Evolutionary conservation across 2,797 vertebrate genomes (phyloP).

Genomic region (Scarus forsteni): DNA sequence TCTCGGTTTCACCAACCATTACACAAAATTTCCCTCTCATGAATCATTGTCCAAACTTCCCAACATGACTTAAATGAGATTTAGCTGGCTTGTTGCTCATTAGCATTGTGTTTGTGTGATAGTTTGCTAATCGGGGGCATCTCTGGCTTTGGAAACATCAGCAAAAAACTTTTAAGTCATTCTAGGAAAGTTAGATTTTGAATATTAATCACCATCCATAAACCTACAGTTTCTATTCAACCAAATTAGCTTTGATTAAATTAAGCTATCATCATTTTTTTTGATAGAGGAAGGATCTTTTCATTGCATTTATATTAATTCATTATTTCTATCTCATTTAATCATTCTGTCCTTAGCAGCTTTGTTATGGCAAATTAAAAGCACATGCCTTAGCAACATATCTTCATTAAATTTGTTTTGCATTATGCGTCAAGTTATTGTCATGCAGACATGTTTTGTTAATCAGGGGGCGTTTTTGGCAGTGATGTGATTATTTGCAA

Average conservation of each 20-base stretch:
- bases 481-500: constrained; percentile 78
- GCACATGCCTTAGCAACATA: constrained; percentile 39
- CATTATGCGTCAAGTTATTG: constrained; percentile 52
- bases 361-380: constrained; percentile 60
- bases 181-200: constrained; percentile 46
- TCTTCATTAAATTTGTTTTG: constrained; percentile 75
- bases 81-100: constrained; percentile 46
- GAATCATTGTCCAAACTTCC: constrained; percentile 31
- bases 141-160: constrained; percentile 21
- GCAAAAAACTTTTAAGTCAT: constrained; percentile 31
- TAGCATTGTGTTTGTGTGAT: constrained; percentile 36
- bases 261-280: constrained; percentile 42
- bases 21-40: constrained; percentile 8
- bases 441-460: constrained; percentile 63
- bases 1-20: constrained; percentile 38
- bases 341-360: constrained; percentile 63
- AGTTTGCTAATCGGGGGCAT: constrained; percentile 43
- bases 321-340: constrained; percentile 69
- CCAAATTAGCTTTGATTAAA: constrained; percentile 60
- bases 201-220: constrained; percentile 50
- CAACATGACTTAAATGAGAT: constrained; percentile 37
- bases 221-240: constrained; percentile 35
- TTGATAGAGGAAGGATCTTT: constrained; percentile 32
- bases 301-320: constrained; percentile 68
- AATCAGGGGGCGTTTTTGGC: constrained; percentile 59